Evolutionary conservation across 2,888 invertebrate species (phyloP).

Genomic region (Drosophila monieri): DNA sequence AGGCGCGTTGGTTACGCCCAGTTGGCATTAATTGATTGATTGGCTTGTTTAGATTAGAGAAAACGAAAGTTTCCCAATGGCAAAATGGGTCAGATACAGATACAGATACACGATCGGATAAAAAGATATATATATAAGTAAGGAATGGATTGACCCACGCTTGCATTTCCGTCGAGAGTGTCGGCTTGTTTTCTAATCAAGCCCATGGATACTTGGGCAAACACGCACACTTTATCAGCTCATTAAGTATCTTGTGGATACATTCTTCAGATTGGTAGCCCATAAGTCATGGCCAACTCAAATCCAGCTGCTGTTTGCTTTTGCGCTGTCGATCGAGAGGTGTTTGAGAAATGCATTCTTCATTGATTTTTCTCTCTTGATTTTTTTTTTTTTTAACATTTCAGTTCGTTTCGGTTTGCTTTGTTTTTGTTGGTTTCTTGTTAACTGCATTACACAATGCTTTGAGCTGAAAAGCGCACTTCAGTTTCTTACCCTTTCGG

Average conservation of each 20-base stretch:
- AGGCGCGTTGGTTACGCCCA: slow-evolving; percentile 47
- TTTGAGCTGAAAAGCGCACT: slow-evolving; percentile 34
- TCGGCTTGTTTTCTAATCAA: slow-evolving; percentile 56
- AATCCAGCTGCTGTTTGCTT: slow-evolving; percentile 58
- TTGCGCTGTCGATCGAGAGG: slow-evolving; percentile 49
- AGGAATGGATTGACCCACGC: slow-evolving; percentile 42
- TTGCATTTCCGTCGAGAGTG: slow-evolving; percentile 46
- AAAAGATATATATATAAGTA: slow-evolving; percentile 40
- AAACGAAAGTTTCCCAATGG: slow-evolving; percentile 64
- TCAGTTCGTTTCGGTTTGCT: slow-evolving; percentile 11
- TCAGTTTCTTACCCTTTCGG: slow-evolving; percentile 18
- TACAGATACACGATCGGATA: slow-evolving; percentile 34
- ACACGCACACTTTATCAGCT: slow-evolving; percentile 52
- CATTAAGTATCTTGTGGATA: slow-evolving; percentile 48
- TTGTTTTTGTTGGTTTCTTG: slow-evolving; percentile 71
- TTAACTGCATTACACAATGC: slow-evolving; percentile 77
- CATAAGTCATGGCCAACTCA: slow-evolving; percentile 60
- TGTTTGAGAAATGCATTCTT: slow-evolving; percentile 71
- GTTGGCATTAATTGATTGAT: slow-evolving; percentile 76
- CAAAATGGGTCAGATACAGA: slow-evolving; percentile 61
- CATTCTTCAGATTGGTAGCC: slow-evolving; percentile 28
- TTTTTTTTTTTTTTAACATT: slow-evolving; percentile 5
- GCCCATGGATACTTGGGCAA: slow-evolving; percentile 44
- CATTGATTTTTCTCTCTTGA: slow-evolving; percentile 62
- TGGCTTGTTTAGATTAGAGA: slow-evolving; percentile 71